These are phyloP conservation scores for Planococcus citri DNA, from an alignment of 1,140 invertebrate species.

Conservation along the genomic window DNA sequence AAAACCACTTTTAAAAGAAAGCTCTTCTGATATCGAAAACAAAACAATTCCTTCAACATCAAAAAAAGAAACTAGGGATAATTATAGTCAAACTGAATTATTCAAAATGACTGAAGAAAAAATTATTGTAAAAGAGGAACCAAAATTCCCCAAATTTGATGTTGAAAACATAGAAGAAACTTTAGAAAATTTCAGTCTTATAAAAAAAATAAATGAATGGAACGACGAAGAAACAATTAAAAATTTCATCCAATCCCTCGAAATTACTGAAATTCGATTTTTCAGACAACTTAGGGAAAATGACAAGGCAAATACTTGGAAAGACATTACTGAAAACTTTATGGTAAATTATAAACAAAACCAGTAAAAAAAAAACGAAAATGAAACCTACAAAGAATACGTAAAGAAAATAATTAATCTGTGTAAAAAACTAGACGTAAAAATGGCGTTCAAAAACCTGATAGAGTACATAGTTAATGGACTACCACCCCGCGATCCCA, in stretches of 20 bases:
- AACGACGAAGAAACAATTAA: neutral
- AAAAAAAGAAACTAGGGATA: too few species aligned
- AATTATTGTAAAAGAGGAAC: too few species aligned
- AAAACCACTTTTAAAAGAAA: too few species aligned
- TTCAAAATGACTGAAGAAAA: too few species aligned
- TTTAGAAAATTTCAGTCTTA: neutral
- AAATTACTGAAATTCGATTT: neutral
- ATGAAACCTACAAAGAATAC: neutral
- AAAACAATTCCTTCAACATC: too few species aligned
- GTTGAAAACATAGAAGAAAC: neutral
- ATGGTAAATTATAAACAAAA: too few species aligned
- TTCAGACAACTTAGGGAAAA: neutral
- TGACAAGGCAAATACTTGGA: neutral
- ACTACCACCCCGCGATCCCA: neutral
- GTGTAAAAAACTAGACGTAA: neutral
- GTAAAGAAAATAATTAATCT: neutral
- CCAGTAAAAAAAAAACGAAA: neutral
- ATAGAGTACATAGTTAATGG: neutral
- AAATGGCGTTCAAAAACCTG: neutral
- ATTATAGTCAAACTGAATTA: too few species aligned
- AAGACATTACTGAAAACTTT: too few species aligned
- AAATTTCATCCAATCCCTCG: neutral
- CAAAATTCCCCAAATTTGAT: neutral
- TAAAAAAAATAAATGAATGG: neutral
- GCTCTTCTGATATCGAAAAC: too few species aligned